Percentiles rank a stretch among this genome's conserved stretches.
Conservation (phyloP, 2,113 vertebrate genomes). For the Chaetorhynchus papuensis region DNA sequence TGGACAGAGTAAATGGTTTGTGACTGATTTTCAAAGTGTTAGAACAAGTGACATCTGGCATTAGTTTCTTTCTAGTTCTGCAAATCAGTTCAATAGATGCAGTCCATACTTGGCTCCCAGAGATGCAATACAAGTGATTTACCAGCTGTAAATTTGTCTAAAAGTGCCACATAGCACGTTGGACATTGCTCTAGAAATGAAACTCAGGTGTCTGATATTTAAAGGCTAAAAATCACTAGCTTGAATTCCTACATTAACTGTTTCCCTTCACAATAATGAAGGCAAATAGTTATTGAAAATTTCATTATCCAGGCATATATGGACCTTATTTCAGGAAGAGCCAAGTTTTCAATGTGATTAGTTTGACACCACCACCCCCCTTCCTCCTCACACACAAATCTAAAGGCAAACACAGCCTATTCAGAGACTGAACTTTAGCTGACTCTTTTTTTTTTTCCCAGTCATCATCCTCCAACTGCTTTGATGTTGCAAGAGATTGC, state of each 20-base stretch:
- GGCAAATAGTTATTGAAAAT: neutral
- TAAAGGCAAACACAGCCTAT: neutral
- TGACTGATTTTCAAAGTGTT: neutral
- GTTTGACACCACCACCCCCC: neutral
- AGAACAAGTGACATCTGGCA: neutral
- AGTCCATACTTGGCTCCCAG: neutral
- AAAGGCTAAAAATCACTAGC: neutral
- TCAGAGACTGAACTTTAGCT: conserved; percentile 36
- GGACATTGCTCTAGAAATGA: neutral
- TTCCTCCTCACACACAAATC: neutral
- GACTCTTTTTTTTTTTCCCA: neutral
- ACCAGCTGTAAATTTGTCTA: neutral
- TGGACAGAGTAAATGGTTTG: neutral
- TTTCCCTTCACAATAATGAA: neutral
- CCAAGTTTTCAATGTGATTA: neutral
- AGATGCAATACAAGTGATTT: neutral
- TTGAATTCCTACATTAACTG: neutral
- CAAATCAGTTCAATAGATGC: neutral
- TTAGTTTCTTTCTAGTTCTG: neutral
- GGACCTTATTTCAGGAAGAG: neutral
- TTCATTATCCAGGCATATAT: neutral
- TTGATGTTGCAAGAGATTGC: conserved; percentile 48
- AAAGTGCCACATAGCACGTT: neutral
- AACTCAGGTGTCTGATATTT: neutral
- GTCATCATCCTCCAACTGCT: neutral